Conservation (phyloP, 2,888 invertebrate species). For the Salpingus planirostris region DNA sequence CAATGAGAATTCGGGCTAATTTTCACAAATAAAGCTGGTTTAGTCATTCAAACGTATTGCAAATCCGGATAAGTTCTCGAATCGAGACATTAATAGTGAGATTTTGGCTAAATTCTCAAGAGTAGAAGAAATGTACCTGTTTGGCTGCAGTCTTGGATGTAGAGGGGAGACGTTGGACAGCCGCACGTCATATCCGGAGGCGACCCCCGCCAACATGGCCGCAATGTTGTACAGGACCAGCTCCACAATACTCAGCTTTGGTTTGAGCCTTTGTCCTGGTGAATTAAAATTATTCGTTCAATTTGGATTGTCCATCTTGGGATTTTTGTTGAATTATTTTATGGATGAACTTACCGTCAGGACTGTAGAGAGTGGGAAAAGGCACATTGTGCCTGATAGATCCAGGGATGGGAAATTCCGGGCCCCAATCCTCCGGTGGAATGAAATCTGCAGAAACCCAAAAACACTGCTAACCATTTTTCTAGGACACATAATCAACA, state of each 20-base stretch:
- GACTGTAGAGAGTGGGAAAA: slow-evolving; percentile 73
- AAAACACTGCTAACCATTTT: slow-evolving; percentile 12
- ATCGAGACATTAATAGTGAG: too few species aligned
- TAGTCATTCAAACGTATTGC: too few species aligned
- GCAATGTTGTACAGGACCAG: slow-evolving; percentile 85
- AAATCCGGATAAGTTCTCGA: too few species aligned
- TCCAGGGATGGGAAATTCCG: slow-evolving; percentile 51
- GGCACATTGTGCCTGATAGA: slow-evolving; percentile 54
- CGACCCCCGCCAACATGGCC: slow-evolving; percentile 81
- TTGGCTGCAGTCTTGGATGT: slow-evolving; percentile 70
- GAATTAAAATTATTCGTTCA: too few species aligned
- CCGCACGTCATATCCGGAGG: slow-evolving; percentile 86
- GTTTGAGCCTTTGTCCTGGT: slow-evolving; percentile 47
- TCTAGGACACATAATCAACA: slow-evolving; percentile 5
- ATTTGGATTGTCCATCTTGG: too few species aligned
- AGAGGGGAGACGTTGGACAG: slow-evolving; percentile 77
- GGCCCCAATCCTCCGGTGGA: slow-evolving; percentile 54
- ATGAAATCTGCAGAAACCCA: slow-evolving; percentile 37
- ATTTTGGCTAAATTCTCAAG: too few species aligned
- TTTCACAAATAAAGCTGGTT: too few species aligned
- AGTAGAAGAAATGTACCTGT: slow-evolving; percentile 45
- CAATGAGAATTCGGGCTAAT: too few species aligned
- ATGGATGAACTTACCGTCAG: slow-evolving; percentile 51
- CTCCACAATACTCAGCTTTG: slow-evolving; percentile 65
- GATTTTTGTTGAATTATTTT: too few species aligned